These are phyloP conservation scores for Eupeodes corollae DNA, from an alignment of 1,140 invertebrate species.

Conservation along the genomic window DNA sequence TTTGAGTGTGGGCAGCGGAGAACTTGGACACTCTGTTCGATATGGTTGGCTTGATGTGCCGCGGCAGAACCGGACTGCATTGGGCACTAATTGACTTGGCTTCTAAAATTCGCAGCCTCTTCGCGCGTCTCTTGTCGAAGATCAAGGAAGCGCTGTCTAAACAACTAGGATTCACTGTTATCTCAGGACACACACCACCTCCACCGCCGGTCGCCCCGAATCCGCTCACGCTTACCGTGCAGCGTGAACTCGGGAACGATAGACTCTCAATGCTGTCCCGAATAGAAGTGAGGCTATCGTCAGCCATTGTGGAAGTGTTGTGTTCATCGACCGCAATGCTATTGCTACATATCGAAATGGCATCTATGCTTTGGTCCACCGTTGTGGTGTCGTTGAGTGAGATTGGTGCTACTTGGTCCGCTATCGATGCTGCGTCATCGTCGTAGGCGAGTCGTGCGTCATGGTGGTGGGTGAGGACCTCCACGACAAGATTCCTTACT, in stretches of 20 bases:
- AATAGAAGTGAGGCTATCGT: conserved; percentile 31
- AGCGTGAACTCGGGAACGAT: conserved; percentile 29
- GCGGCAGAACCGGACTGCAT: conserved; percentile 32
- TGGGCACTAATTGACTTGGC: conserved; percentile 35
- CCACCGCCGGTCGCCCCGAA: too few species aligned
- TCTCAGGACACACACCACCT: conserved; percentile 17
- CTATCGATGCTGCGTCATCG: conserved; percentile 26
- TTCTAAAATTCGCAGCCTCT: conserved; percentile 27
- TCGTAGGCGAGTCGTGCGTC: conserved; percentile 17
- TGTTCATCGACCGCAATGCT: conserved; percentile 12
- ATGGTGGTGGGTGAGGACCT: neutral
- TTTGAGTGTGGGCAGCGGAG: neutral
- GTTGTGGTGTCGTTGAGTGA: neutral
- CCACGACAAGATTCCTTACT: neutral
- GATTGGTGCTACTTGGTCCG: neutral
- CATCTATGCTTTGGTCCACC: neutral
- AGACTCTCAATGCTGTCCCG: conserved; percentile 31
- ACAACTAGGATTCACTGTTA: conserved; percentile 11
- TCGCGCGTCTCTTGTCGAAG: conserved; percentile 12
- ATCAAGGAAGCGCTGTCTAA: conserved; percentile 14
- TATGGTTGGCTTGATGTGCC: conserved; percentile 13
- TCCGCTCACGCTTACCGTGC: conserved; percentile 25
- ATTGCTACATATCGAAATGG: neutral
- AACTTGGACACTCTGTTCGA: neutral
- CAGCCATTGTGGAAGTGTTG: conserved; percentile 30